Conservation (phyloP, 2,888 invertebrate genomes). For the Leptura quadrifasciata region DNA sequence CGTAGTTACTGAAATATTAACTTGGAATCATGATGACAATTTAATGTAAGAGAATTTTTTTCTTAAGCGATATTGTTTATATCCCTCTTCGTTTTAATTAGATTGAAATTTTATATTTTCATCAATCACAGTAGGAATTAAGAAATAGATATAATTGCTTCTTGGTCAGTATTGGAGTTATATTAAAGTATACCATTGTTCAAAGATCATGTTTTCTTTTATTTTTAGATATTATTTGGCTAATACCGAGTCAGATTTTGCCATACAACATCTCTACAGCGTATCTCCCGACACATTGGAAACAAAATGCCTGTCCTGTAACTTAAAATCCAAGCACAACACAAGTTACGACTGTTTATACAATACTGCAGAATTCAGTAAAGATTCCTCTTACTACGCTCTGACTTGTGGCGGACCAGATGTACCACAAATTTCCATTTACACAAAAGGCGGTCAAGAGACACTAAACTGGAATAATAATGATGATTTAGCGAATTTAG, state of each 20-base stretch:
- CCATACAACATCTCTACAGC: constrained; percentile 88
- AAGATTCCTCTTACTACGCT: constrained; percentile 80
- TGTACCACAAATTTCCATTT: constrained; percentile 84
- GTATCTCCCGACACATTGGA: constrained; percentile 76
- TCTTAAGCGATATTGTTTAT: not conserved
- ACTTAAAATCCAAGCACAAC: constrained; percentile 74
- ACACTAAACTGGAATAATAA: constrained; percentile 82
- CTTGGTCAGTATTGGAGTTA: too few species aligned
- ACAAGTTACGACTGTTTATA: constrained; percentile 78
- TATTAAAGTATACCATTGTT: not conserved
- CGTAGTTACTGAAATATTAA: constrained; percentile 84
- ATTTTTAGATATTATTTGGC: constrained; percentile 88
- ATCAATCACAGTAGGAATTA: too few species aligned
- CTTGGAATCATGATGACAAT: constrained; percentile 81
- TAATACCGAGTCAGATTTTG: constrained; percentile 84
- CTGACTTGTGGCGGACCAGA: constrained; percentile 90
- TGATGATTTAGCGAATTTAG: constrained; percentile 74
- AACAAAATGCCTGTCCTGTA: constrained; percentile 87
- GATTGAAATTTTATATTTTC: too few species aligned
- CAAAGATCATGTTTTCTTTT: not conserved
- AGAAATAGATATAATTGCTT: too few species aligned
- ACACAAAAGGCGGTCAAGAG: constrained; percentile 73
- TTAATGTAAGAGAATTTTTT: constrained; percentile 82
- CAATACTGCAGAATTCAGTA: constrained; percentile 82
- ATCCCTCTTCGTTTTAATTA: not conserved